Evolutionary conservation across 2,888 invertebrate genomes (phyloP).

Genomic region (Andrena bicolor): DNA sequence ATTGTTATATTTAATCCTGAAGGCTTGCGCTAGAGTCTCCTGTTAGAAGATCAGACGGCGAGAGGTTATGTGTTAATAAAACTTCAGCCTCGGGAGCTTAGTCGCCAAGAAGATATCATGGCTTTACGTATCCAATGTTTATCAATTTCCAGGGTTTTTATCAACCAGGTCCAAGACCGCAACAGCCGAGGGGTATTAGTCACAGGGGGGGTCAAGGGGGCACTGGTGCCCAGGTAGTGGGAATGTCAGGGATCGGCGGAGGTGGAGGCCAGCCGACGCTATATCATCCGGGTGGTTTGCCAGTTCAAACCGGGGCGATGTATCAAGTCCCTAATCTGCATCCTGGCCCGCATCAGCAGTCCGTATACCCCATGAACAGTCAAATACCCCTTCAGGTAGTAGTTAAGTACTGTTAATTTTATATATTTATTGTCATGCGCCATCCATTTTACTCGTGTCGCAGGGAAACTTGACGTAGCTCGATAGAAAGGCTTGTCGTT

Average conservation of each 20-base stretch:
- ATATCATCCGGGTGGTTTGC: slow-evolving; percentile 75
- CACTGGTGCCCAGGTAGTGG: slow-evolving; percentile 78
- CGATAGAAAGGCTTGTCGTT: neutral
- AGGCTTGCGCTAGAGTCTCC: too few relatives aligned
- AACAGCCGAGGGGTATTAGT: slow-evolving; percentile 77
- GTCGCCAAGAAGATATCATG: neutral
- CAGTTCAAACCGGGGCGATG: slow-evolving; percentile 76
- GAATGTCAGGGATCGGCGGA: slow-evolving; percentile 77
- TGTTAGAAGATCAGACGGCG: too few relatives aligned
- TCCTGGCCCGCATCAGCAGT: slow-evolving; percentile 76
- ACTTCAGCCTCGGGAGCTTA: too few relatives aligned
- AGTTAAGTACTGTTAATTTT: slow-evolving; percentile 59
- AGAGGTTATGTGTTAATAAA: too few relatives aligned
- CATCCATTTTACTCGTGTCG: slow-evolving; percentile 19
- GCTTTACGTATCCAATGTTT: slow-evolving; percentile 11
- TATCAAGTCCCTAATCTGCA: slow-evolving; percentile 79
- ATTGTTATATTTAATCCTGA: too few relatives aligned
- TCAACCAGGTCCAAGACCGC: slow-evolving; percentile 76
- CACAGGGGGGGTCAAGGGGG: slow-evolving; percentile 80
- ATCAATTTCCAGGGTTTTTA: slow-evolving; percentile 73
- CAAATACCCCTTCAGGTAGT: slow-evolving; percentile 79
- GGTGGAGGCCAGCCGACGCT: slow-evolving; percentile 78
- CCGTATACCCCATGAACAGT: slow-evolving; percentile 75
- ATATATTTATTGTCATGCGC: slow-evolving; percentile 48
- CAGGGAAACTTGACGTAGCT: neutral